Evolutionary conservation across 2,113 vertebrate genomes (phyloP).

Genomic region (Arvicanthis niloticus): DNA sequence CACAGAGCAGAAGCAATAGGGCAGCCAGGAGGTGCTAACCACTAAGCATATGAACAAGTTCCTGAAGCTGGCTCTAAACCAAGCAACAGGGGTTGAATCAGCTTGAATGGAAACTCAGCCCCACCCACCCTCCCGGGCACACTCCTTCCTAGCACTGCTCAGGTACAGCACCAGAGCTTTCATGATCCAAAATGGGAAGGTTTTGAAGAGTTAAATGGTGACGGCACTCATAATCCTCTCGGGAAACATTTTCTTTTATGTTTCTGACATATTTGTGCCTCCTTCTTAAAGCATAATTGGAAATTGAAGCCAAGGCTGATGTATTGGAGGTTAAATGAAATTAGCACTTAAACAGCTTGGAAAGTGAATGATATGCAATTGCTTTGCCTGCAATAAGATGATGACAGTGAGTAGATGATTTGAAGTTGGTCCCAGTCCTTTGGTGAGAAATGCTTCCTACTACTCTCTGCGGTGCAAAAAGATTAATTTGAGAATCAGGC

Average conservation of each 20-base stretch:
- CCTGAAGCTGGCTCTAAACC: not conserved
- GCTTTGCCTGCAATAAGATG: conserved; percentile 62
- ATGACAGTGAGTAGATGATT: conserved; percentile 63
- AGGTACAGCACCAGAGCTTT: not conserved
- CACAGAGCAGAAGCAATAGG: not conserved
- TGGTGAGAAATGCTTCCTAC: conserved; percentile 68
- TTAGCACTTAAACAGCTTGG: conserved; percentile 81
- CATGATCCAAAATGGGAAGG: conserved; percentile 45
- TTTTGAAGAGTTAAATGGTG: conserved; percentile 52
- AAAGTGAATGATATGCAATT: conserved; percentile 70
- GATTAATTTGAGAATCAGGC: conserved; percentile 44
- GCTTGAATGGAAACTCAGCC: not conserved
- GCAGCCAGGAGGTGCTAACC: not conserved
- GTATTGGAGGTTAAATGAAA: conserved; percentile 85
- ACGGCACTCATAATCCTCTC: conserved; percentile 75
- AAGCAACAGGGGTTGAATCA: not conserved
- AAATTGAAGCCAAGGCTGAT: conserved; percentile 79
- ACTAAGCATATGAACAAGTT: rapidly evolving
- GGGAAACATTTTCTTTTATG: conserved; percentile 83
- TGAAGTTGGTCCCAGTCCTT: conserved; percentile 52
- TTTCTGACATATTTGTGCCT: conserved; percentile 83
- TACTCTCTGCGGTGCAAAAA: not conserved
- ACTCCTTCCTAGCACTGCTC: not conserved
- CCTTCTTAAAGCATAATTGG: conserved; percentile 81
- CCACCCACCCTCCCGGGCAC: rapidly evolving